A percentile compares a stretch with the other conserved stretches of the same genome.
These are phyloP conservation scores for Labeo rohita DNA, from an alignment of 2,113 vertebrate genomes.

Conservation along the genomic window DNA sequence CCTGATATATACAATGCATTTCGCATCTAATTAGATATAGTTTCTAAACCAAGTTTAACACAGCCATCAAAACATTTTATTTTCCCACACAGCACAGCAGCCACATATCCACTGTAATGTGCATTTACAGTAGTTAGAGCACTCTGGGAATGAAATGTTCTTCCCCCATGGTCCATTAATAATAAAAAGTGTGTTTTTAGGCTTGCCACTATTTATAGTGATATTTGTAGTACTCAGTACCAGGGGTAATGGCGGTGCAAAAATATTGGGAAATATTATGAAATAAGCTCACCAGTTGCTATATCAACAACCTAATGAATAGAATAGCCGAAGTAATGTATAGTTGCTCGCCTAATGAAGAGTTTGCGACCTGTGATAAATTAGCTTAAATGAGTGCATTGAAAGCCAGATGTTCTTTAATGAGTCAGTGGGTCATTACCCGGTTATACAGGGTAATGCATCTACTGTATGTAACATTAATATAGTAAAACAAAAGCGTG, in stretches of 20 bases:
- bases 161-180: not conserved
- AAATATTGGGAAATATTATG: not conserved
- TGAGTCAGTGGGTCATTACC: not conserved
- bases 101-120: not conserved
- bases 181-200: not conserved
- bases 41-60: not conserved
- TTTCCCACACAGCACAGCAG: not conserved
- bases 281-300: not conserved
- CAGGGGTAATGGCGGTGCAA: not conserved
- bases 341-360: not conserved
- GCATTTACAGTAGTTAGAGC: not conserved
- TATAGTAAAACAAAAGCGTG: not conserved
- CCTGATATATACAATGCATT: not conserved
- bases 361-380: not conserved
- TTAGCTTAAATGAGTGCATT: not conserved
- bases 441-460: not conserved
- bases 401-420: conserved; percentile 1
- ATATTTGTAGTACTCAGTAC: not conserved
- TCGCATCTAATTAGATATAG: not conserved
- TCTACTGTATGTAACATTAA: not conserved
- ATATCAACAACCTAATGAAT: not conserved
- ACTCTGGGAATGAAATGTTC: not conserved
- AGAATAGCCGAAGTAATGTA: not conserved
- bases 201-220: not conserved
- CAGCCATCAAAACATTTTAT: not conserved